Conservation (phyloP, 2,888 invertebrate genomes). For the Drosophila dives region DNA sequence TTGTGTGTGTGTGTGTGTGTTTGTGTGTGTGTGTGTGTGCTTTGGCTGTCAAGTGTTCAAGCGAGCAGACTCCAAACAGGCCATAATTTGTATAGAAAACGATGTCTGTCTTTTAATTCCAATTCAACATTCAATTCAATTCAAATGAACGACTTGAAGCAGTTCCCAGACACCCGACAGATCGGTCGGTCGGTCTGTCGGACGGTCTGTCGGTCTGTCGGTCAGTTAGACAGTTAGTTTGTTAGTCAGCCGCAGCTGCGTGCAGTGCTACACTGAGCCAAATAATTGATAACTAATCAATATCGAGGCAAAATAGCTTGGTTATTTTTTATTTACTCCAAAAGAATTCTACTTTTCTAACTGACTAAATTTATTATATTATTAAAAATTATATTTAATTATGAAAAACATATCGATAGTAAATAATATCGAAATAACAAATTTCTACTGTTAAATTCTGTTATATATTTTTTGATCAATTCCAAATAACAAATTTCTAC, state of each 20-base stretch:
- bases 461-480: too few relatives aligned
- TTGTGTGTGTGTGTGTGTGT: background rate
- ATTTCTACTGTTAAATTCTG: too few relatives aligned
- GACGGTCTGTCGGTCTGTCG: background rate
- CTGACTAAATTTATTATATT: background rate
- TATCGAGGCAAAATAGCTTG: too few relatives aligned
- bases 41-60: constrained; percentile 32
- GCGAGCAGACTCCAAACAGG: constrained; percentile 35
- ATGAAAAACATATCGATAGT: background rate
- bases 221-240: background rate
- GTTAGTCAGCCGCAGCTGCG: constrained; percentile 56
- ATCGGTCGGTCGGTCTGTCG: background rate
- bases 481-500: too few relatives aligned
- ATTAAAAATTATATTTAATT: background rate
- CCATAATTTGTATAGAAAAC: constrained; percentile 57
- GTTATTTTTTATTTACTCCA: background rate
- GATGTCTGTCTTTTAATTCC: constrained; percentile 62
- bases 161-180: constrained; percentile 33
- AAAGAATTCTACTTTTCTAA: background rate
- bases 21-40: background rate
- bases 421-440: background rate
- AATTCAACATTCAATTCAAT: constrained; percentile 69
- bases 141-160: constrained; percentile 56
- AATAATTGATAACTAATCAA: constrained; percentile 1
- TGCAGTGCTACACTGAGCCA: constrained; percentile 38